Conservation (phyloP, 2,797 vertebrate genomes). For the Gadopsis bispinosus region DNA sequence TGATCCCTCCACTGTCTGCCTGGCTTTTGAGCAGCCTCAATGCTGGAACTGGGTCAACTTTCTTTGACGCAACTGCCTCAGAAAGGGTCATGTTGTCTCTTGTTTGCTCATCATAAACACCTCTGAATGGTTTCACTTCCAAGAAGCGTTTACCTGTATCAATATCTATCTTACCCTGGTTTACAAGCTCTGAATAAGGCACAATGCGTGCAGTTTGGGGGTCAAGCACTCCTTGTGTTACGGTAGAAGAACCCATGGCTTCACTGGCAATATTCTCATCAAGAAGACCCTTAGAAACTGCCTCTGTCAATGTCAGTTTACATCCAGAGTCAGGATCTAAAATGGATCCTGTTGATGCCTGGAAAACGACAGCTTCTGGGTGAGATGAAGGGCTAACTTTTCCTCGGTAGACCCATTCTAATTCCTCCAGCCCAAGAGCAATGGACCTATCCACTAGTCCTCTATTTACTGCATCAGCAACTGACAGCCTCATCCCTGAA, state of each 20-base stretch:
- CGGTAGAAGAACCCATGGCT: slow-evolving; percentile 74
- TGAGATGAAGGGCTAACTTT: slow-evolving; percentile 66
- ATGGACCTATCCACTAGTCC: slow-evolving; percentile 85
- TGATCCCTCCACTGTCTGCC: slow-evolving; percentile 88
- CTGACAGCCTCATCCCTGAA: slow-evolving; percentile 91
- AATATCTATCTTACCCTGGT: slow-evolving; percentile 92
- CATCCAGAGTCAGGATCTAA: slow-evolving; percentile 80
- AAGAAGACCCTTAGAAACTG: slow-evolving; percentile 84
- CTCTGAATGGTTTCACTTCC: slow-evolving; percentile 89
- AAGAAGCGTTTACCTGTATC: slow-evolving; percentile 93
- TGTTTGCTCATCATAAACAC: slow-evolving; percentile 78
- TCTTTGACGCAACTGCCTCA: slow-evolving; percentile 84
- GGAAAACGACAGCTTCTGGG: slow-evolving; percentile 71
- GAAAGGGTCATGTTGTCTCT: slow-evolving; percentile 76
- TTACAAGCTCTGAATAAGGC: slow-evolving; percentile 91
- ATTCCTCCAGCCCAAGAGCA: slow-evolving; percentile 83
- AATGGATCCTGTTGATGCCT: slow-evolving; percentile 80
- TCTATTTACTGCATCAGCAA: slow-evolving; percentile 86
- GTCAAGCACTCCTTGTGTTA: slow-evolving; percentile 85
- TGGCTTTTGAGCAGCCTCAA: slow-evolving; percentile 90
- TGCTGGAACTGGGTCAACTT: slow-evolving; percentile 85
- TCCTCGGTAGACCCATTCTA: slow-evolving; percentile 78
- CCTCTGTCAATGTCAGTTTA: slow-evolving; percentile 84
- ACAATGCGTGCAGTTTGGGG: slow-evolving; percentile 87
- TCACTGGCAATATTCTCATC: slow-evolving; percentile 73